Percentiles rank a stretch among this genome's conserved stretches.
Conservation (phyloP, 2,888 invertebrate genomes). For the Dorcus hopei region DNA sequence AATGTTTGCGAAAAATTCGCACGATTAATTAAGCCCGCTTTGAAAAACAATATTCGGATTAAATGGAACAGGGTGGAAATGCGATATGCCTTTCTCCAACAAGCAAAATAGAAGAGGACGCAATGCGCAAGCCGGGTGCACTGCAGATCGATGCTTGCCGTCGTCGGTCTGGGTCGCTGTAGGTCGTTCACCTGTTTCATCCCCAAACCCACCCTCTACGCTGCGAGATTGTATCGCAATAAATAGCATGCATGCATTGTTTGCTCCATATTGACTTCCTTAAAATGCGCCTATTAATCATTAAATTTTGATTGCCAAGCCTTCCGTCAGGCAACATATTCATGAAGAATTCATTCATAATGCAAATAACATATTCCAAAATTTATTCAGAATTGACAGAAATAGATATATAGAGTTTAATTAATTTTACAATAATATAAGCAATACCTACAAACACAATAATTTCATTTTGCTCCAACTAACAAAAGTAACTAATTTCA, state of each 20-base stretch:
- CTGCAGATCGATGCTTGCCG: slow-evolving; percentile 40
- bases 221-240: slow-evolving; percentile 7
- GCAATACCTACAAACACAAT: too few relatives aligned
- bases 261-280: slow-evolving; percentile 3
- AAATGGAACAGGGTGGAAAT: slow-evolving; percentile 20
- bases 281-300: neutral
- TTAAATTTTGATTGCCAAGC: neutral
- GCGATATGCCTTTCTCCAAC: slow-evolving; percentile 19
- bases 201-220: slow-evolving; percentile 11
- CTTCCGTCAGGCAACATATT: neutral
- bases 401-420: too few relatives aligned
- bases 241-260: slow-evolving; percentile 17
- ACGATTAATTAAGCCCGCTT: too few relatives aligned
- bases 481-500: too few relatives aligned
- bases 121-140: slow-evolving; percentile 44
- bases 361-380: too few relatives aligned
- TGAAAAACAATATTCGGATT: neutral
- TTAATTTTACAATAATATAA: too few relatives aligned
- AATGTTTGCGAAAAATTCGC: too few relatives aligned
- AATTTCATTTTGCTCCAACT: too few relatives aligned
- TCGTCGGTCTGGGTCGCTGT: slow-evolving; percentile 46
- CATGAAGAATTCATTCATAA: too few relatives aligned
- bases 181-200: slow-evolving; percentile 45
- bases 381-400: too few relatives aligned
- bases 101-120: slow-evolving; percentile 26